phyloP scores from a whole-genome alignment of 2,888 invertebrate species.

The Busseola fusca region DNA sequence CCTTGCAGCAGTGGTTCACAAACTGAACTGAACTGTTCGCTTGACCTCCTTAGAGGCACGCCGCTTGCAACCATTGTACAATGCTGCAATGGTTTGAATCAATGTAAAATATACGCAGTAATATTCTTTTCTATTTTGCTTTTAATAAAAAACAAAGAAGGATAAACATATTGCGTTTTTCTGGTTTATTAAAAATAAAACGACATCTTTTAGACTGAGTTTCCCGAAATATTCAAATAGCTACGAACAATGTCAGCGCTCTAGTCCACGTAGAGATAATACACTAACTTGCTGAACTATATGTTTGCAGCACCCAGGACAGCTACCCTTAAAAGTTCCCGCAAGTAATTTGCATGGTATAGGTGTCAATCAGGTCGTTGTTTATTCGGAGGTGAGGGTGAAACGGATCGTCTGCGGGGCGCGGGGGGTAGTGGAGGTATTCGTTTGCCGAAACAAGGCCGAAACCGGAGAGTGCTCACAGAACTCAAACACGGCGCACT shows the following conservation, averaged over 20 bases:
- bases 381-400: constrained; percentile 68
- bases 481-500: constrained; percentile 84
- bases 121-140: constrained; percentile 7
- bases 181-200: constrained; percentile 33
- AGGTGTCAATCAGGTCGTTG: constrained; percentile 80
- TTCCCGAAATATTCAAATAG: constrained; percentile 49
- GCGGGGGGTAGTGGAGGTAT: constrained; percentile 58
- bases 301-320: constrained; percentile 49
- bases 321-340: constrained; percentile 63
- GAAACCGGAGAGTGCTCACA: constrained; percentile 73
- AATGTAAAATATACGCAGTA: not conserved
- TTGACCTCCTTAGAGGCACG: too few relatives aligned
- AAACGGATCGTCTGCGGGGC: constrained; percentile 54
- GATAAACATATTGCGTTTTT: constrained; percentile 13
- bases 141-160: constrained; percentile 18
- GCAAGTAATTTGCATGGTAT: constrained; percentile 76
- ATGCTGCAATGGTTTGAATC: too few relatives aligned
- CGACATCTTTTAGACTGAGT: constrained; percentile 6
- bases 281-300: constrained; percentile 53
- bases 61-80: too few relatives aligned
- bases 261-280: constrained; percentile 43
- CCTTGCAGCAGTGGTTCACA: too few relatives aligned
- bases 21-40: too few relatives aligned
- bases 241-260: constrained; percentile 28
- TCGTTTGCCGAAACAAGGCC: constrained; percentile 73